phyloP scores from a whole-genome alignment of 2,888 invertebrate genomes.

The Dicyrtomina minuta region DNA sequence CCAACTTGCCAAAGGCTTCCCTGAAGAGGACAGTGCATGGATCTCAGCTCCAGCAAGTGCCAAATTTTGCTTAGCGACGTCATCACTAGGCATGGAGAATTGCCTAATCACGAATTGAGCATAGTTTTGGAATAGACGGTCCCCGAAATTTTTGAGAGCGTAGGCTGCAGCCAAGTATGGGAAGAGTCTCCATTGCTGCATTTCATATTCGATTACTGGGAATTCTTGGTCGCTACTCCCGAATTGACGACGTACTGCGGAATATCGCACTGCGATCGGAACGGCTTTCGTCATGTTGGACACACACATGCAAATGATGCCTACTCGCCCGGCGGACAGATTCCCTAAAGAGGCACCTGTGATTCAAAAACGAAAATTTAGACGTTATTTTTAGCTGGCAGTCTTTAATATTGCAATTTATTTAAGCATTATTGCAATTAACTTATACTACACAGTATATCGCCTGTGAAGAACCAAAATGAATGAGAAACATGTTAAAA shows the following conservation, averaged over 20 bases:
- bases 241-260: constrained; percentile 57
- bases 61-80: constrained; percentile 36
- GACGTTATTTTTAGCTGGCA: not conserved
- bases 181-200: constrained; percentile 60
- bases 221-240: constrained; percentile 43
- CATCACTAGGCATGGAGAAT: constrained; percentile 25
- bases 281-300: constrained; percentile 44
- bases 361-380: no score
- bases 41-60: constrained; percentile 60
- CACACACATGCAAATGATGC: constrained; percentile 41
- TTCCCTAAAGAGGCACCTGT: constrained; percentile 47
- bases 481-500: no score
- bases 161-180: constrained; percentile 59
- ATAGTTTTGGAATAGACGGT: constrained; percentile 53
- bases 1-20: constrained; percentile 75
- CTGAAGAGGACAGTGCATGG: constrained; percentile 61
- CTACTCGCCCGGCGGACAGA: constrained; percentile 38
- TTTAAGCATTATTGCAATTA: no score
- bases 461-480: no score
- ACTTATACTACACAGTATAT: no score
- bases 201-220: constrained; percentile 51
- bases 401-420: no score
- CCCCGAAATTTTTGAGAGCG: constrained; percentile 57
- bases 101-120: constrained; percentile 43
- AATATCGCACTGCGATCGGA: constrained; percentile 61